Conservation (phyloP, 2,113 vertebrate species). For the Telmatochromis sp. region DNA sequence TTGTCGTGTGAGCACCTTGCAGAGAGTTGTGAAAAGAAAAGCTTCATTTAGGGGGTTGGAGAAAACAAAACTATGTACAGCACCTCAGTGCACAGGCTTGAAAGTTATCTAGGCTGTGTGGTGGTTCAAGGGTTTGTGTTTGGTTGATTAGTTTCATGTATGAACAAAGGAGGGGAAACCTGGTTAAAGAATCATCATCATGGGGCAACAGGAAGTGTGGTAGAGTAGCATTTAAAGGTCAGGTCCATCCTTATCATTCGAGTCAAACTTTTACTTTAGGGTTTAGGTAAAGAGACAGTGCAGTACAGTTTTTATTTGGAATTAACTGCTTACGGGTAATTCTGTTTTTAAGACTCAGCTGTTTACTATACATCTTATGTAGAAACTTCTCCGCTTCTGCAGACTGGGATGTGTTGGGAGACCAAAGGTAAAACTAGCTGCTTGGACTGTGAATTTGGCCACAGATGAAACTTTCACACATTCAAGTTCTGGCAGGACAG, state of each 20-base stretch:
- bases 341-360: neutral
- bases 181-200: neutral
- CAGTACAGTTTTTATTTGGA: neutral
- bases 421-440: neutral
- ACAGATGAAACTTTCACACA: neutral
- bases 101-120: neutral
- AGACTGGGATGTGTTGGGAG: neutral
- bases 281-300: neutral
- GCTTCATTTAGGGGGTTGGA: neutral
- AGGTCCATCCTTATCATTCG: neutral
- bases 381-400: neutral
- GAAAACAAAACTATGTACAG: neutral
- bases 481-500: neutral
- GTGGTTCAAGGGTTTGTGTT: neutral
- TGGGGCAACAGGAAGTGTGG: neutral
- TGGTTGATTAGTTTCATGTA: neutral
- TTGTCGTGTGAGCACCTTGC: slow-evolving; percentile 10
- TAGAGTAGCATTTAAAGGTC: neutral
- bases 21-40: neutral
- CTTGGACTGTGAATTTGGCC: neutral
- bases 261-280: neutral
- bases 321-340: neutral
- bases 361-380: neutral
- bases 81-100: neutral
- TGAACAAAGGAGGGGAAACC: neutral